Evolutionary conservation across 2,888 invertebrate species (phyloP).

Genomic region (Yponomeuta cagnagella): DNA sequence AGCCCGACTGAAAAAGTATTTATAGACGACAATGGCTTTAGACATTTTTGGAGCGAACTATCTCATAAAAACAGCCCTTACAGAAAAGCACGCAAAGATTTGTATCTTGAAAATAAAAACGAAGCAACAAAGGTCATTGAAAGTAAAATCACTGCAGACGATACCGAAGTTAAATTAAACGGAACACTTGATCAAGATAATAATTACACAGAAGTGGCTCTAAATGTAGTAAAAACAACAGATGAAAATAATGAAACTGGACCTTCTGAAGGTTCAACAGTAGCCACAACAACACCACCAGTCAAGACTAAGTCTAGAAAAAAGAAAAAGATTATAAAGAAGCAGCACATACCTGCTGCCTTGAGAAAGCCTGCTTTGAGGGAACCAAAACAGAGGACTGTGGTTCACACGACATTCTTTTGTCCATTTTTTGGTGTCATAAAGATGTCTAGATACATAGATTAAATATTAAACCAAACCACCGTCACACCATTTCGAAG

Average conservation of each 20-base stretch:
- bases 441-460: constrained; percentile 33
- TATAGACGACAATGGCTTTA: constrained; percentile 47
- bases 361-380: neutral
- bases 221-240: constrained; percentile 22
- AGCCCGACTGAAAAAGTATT: constrained; percentile 34
- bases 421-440: constrained; percentile 57
- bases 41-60: constrained; percentile 49
- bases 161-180: neutral
- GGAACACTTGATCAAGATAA: constrained; percentile 16
- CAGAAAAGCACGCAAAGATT: constrained; percentile 28
- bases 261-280: constrained; percentile 15
- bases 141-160: neutral
- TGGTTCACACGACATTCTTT: constrained; percentile 43
- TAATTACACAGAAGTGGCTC: constrained; percentile 1
- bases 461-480: constrained; percentile 17
- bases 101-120: constrained; percentile 7
- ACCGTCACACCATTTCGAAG: no score
- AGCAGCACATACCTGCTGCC: neutral
- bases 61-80: constrained; percentile 25
- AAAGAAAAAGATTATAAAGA: constrained; percentile 4
- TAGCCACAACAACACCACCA: neutral
- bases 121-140: neutral
- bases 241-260: constrained; percentile 18
- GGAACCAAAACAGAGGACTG: constrained; percentile 19
- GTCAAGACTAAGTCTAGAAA: neutral